These are phyloP conservation scores for Pachypsylla venusta DNA, from an alignment of 1,140 invertebrate genomes.

Conservation along the genomic window DNA sequence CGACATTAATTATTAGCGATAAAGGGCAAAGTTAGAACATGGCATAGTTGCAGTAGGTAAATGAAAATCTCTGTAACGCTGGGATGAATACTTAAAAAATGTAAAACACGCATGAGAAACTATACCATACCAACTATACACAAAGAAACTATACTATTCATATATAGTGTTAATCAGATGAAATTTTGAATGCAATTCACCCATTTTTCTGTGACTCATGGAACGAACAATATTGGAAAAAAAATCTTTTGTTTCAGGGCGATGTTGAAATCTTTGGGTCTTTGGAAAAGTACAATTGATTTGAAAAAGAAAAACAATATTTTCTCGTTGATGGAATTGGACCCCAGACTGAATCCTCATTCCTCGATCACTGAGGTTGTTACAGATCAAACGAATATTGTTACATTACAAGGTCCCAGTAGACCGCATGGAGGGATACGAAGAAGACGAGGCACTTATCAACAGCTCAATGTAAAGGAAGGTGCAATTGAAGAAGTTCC, in stretches of 20 bases:
- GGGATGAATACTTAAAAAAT: too few species aligned
- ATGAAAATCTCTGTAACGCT: too few species aligned
- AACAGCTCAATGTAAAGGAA: background rate
- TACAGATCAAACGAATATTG: constrained; percentile 16
- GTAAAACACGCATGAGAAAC: too few species aligned
- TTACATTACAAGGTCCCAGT: constrained; percentile 31
- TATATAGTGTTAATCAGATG: too few species aligned
- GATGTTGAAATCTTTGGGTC: constrained; percentile 78
- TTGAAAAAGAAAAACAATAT: constrained; percentile 15
- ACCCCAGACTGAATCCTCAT: constrained; percentile 5
- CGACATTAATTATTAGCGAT: too few species aligned
- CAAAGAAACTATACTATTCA: too few species aligned
- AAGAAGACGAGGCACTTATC: constrained; percentile 23
- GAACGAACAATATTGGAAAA: too few species aligned
- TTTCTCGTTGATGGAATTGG: background rate
- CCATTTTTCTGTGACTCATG: too few species aligned
- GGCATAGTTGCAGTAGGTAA: too few species aligned
- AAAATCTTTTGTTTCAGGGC: constrained; percentile 47
- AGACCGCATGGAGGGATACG: constrained; percentile 31
- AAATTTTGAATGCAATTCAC: too few species aligned
- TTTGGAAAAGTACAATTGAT: constrained; percentile 65
- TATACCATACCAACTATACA: too few species aligned
- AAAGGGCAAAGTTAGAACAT: too few species aligned
- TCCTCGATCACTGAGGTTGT: background rate
- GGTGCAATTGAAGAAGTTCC: background rate